Conservation (phyloP, 2,888 invertebrate genomes). For the Scaptomyza polygonia region DNA sequence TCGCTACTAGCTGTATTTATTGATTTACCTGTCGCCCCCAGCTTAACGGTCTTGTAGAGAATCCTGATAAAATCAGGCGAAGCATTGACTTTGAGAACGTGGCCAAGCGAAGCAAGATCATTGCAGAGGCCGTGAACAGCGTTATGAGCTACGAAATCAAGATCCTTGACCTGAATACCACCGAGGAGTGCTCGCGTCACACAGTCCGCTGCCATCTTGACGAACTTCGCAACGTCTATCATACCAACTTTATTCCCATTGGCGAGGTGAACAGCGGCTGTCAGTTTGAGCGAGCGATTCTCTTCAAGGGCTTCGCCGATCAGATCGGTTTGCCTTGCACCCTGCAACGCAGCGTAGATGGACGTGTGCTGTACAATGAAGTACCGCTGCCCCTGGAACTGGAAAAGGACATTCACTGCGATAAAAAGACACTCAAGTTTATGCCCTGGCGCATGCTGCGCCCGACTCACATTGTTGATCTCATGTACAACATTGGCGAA, state of each 20-base stretch:
- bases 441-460: slow-evolving; percentile 86
- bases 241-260: slow-evolving; percentile 86
- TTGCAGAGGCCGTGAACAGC: slow-evolving; percentile 85
- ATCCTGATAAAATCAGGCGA: slow-evolving; percentile 58
- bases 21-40: slow-evolving; percentile 10
- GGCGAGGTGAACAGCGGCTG: slow-evolving; percentile 87
- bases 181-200: slow-evolving; percentile 85
- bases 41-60: slow-evolving; percentile 67
- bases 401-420: slow-evolving; percentile 75
- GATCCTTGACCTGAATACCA: slow-evolving; percentile 74
- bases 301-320: slow-evolving; percentile 89
- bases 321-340: slow-evolving; percentile 87
- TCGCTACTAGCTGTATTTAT: background rate
- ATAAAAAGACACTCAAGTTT: slow-evolving; percentile 69
- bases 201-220: slow-evolving; percentile 85
- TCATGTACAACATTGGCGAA: slow-evolving; percentile 84
- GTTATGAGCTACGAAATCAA: slow-evolving; percentile 65
- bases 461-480: slow-evolving; percentile 87
- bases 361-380: slow-evolving; percentile 87
- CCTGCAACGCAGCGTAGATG: slow-evolving; percentile 86
- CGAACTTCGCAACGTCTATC: slow-evolving; percentile 84
- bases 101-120: slow-evolving; percentile 78
- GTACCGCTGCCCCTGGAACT: slow-evolving; percentile 85
- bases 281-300: slow-evolving; percentile 87
- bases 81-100: slow-evolving; percentile 80